Conservation (phyloP, 1,140 invertebrate species). For the Oryzaephilus surinamensis region DNA sequence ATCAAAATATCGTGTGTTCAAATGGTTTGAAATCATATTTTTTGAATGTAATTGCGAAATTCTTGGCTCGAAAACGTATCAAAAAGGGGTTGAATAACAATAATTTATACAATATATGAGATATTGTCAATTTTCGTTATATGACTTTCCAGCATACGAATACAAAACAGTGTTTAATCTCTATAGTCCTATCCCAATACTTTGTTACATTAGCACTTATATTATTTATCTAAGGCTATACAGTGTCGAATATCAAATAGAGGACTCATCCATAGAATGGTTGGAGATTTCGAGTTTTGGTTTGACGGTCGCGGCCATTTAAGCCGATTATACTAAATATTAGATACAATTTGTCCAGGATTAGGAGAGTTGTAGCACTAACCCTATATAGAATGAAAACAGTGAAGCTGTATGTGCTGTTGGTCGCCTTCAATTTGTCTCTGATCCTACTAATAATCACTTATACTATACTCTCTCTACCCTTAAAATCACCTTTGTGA, state of each 20-base stretch:
- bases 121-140: too few species aligned
- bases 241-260: background rate
- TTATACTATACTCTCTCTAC: too few species aligned
- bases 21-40: too few species aligned
- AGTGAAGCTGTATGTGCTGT: constrained; percentile 2
- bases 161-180: background rate
- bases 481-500: too few species aligned
- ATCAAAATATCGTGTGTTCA: too few species aligned
- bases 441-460: constrained; percentile 27
- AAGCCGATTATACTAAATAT: constrained; percentile 34
- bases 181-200: too few species aligned
- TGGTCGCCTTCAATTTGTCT: constrained; percentile 23
- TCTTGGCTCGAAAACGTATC: too few species aligned
- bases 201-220: too few species aligned
- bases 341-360: constrained; percentile 33
- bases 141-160: background rate
- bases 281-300: background rate
- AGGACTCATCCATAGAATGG: background rate
- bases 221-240: too few species aligned
- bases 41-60: too few species aligned
- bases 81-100: too few species aligned
- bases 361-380: constrained; percentile 20
- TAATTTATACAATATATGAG: too few species aligned
- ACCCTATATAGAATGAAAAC: constrained; percentile 13
- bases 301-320: constrained; percentile 7